These are phyloP conservation scores for Idaea straminata DNA, from an alignment of 2,888 invertebrate genomes.

Conservation along the genomic window DNA sequence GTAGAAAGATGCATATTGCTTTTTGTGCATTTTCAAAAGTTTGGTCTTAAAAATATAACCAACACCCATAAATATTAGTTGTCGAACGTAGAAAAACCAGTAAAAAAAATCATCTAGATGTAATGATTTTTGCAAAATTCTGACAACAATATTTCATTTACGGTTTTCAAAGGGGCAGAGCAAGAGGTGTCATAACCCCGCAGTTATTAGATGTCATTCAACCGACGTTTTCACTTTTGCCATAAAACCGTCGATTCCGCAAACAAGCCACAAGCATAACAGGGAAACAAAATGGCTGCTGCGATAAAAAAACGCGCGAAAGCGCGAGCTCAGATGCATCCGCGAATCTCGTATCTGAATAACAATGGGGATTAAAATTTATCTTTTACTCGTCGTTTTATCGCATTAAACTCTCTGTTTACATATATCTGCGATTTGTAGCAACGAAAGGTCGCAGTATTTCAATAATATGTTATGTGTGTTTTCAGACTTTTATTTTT, in stretches of 20 bases:
- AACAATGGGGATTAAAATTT: conserved; percentile 54
- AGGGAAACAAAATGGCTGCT: conserved; percentile 58
- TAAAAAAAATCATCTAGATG: no score
- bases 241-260: conserved; percentile 59
- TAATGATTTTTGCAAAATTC: conserved; percentile 4
- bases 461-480: neutral
- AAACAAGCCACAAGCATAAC: conserved; percentile 37
- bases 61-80: no score
- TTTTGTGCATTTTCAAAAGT: no score
- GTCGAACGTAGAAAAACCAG: no score
- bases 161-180: conserved; percentile 36
- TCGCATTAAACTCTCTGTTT: conserved; percentile 14
- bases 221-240: conserved; percentile 69
- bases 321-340: conserved; percentile 46
- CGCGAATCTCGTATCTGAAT: conserved; percentile 54
- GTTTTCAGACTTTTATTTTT: neutral
- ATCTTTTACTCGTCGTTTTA: conserved; percentile 36
- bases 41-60: no score
- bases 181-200: conserved; percentile 37
- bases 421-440: conserved; percentile 5
- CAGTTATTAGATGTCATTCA: conserved; percentile 47
- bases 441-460: neutral
- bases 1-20: no score
- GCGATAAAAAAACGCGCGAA: conserved; percentile 53
- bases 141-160: conserved; percentile 22